Percentiles rank a stretch among this genome's conserved stretches.
Conservation (phyloP, 1,140 invertebrate species). For the Anthonomus grandis region DNA sequence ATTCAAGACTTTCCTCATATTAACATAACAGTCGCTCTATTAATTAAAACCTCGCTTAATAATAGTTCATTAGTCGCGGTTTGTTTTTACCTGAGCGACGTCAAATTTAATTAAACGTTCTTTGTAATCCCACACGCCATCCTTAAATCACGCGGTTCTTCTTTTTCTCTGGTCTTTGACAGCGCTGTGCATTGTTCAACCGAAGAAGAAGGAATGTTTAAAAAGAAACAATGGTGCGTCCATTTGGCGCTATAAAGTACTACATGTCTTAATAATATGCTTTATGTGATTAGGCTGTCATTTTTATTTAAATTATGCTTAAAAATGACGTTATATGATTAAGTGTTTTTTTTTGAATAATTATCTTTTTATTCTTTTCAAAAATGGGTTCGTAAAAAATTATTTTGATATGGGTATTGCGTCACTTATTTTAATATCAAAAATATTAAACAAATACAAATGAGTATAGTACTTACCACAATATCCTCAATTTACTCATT, state of each 20-base stretch:
- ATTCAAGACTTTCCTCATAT: too few relatives aligned
- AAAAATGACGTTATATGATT: too few relatives aligned
- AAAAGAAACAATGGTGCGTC: conserved; percentile 11
- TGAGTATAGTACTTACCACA: too few relatives aligned
- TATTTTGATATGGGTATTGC: too few relatives aligned
- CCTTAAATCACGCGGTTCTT: conserved; percentile 12
- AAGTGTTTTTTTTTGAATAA: too few relatives aligned
- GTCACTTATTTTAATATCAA: too few relatives aligned
- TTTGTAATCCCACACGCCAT: conserved; percentile 3
- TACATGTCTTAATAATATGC: conserved; percentile 13
- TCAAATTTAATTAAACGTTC: conserved; percentile 18
- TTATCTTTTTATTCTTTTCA: too few relatives aligned
- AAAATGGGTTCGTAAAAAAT: too few relatives aligned
- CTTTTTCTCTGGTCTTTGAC: conserved; percentile 11
- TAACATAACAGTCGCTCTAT: background rate
- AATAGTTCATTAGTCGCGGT: conserved; percentile 1
- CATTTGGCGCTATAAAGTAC: conserved; percentile 14
- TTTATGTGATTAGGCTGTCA: too few relatives aligned
- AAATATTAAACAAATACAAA: too few relatives aligned
- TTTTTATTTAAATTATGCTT: too few relatives aligned
- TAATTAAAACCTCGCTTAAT: background rate
- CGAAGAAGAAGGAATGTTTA: conserved; percentile 5
- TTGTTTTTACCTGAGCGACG: conserved; percentile 6
- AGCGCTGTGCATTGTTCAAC: conserved; percentile 6
- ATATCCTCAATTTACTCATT: too few relatives aligned